Evolutionary conservation across 1,140 invertebrate genomes (phyloP).

Genomic region (Tetragnatha versicolor): DNA sequence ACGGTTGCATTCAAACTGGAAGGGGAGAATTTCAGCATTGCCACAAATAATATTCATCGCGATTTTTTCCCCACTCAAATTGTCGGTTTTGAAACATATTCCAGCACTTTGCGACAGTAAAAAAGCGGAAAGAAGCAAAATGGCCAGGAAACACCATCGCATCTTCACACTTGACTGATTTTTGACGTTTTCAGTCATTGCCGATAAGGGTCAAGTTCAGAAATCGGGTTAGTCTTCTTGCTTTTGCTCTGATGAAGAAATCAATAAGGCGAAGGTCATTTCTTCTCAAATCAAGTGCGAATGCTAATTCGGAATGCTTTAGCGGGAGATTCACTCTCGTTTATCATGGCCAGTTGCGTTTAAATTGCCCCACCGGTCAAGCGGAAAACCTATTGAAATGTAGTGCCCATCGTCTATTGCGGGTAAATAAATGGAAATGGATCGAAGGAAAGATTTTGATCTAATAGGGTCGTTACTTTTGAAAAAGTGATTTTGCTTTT

Average conservation of each 20-base stretch:
- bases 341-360: no score
- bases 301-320: no score
- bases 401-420: no score
- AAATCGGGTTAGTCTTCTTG: slow-evolving; percentile 15
- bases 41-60: slow-evolving; percentile 15
- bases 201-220: slow-evolving; percentile 34
- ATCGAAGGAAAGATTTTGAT: no score
- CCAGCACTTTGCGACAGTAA: slow-evolving; percentile 10
- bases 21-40: slow-evolving; percentile 3
- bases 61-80: slow-evolving; percentile 10
- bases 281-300: no score
- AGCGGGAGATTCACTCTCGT: no score
- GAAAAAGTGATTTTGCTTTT: no score
- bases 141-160: slow-evolving; percentile 21
- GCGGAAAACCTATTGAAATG: no score
- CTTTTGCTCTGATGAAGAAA: background rate
- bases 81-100: slow-evolving; percentile 25
- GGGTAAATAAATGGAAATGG: no score
- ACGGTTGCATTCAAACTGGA: slow-evolving; percentile 2
- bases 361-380: no score
- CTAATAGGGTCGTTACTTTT: no score
- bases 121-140: slow-evolving; percentile 9
- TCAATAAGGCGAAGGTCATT: background rate
- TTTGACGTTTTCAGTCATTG: background rate
- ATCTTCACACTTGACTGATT: slow-evolving; percentile 24